A percentile compares a stretch with the other conserved stretches of the same genome.
These are phyloP conservation scores for Sarcophaga carnaria DNA, from an alignment of 2,888 invertebrate species.

Conservation along the genomic window DNA sequence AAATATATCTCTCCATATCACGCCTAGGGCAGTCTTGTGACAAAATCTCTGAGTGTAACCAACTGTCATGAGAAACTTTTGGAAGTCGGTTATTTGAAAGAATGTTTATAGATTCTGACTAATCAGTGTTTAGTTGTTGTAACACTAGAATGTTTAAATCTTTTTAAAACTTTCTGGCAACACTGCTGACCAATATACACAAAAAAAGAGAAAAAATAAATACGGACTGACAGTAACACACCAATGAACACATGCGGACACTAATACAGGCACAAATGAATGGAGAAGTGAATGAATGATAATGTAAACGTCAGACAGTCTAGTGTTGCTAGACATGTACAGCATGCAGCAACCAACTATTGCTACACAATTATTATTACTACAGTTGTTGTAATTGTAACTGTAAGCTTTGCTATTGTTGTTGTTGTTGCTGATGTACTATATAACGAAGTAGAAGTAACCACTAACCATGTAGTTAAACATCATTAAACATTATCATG, in stretches of 20 bases:
- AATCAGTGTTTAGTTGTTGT: too few relatives aligned
- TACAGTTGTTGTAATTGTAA: slow-evolving; percentile 1
- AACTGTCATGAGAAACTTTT: too few relatives aligned
- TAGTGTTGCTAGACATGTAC: background rate
- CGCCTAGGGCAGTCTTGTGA: too few relatives aligned
- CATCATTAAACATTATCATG: slow-evolving; percentile 54
- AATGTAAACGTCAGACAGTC: slow-evolving; percentile 45
- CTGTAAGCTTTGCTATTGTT: background rate
- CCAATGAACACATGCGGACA: slow-evolving; percentile 9
- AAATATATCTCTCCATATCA: too few relatives aligned
- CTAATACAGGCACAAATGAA: background rate
- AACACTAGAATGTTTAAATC: too few relatives aligned
- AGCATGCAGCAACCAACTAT: background rate
- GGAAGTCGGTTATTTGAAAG: too few relatives aligned
- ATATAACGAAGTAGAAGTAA: slow-evolving; percentile 17
- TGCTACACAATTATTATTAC: background rate
- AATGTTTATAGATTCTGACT: too few relatives aligned
- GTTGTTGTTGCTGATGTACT: slow-evolving; percentile 13
- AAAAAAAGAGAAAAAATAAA: background rate
- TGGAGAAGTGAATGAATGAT: slow-evolving; percentile 39
- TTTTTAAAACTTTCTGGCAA: background rate
- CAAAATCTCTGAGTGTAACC: too few relatives aligned
- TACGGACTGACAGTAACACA: background rate
- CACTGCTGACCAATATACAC: background rate
- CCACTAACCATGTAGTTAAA: slow-evolving; percentile 51